Base-by-base conservation (phyloP, 2,888 invertebrate genomes). In the Neoscelio sp. region DNA sequence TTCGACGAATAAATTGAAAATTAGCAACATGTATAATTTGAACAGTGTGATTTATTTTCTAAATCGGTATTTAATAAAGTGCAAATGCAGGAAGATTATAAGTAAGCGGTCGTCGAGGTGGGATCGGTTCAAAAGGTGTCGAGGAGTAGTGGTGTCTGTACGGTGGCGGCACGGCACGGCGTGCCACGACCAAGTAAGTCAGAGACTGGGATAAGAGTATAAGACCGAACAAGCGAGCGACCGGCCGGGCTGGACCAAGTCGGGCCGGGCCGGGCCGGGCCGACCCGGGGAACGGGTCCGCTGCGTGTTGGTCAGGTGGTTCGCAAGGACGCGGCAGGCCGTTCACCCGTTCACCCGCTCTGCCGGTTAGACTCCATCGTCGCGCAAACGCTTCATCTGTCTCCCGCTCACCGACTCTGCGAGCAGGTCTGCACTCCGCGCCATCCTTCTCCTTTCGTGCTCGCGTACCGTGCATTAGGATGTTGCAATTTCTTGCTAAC, bases 191-290 rank as follows among this genome's bases (percentile, higher is more conserved):
- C 42, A 35, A 28, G 64, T 30, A 15, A 33, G 42, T 8, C 35
- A 26, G 23, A 26, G 40, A 58, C 10, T 30, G 12, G 15, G 38
- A 10, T 38, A 38, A 38, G 38, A n/a, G 23, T n/a, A 12, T 8
- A n/a, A 30, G 46, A 40, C 52, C 15, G 52, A 30, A 33, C 20
- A 15, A 23, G 60, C 18, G 20, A 68, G 48, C 38, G 68, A 60
- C 60, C 44, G 71, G 62, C 65, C 65, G 74, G 90, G 88, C 86
- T 88, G 87, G 89, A 88, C 89, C 90, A 90, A 89, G 89, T 89
- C 89, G 89, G 89, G 84, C 88, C 90, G 90, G 90, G 89, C 90
- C 89, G 89, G 89, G 84, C 88, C 89, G 90, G 89, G 87, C 90
- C 78, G 74, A 78, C 73, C 78, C 74, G 78, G 78, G 62, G 78